Base-by-base conservation (phyloP, 2,888 invertebrate species). In the Colostygia pectinataria region DNA sequence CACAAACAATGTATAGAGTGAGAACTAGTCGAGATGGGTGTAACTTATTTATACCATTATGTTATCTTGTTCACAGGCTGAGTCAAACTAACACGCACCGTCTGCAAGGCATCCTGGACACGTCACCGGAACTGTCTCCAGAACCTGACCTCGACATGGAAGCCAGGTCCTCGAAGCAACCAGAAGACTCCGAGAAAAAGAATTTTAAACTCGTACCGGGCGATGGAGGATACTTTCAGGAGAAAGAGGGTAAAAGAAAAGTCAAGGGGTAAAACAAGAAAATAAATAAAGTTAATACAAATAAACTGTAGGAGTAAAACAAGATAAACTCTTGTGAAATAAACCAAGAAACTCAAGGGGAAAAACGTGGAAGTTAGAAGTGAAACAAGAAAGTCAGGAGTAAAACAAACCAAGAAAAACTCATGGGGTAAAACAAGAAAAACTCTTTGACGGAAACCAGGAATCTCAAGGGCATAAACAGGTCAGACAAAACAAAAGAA, bases 61-160 rank as follows among this genome's bases (percentile, higher is more conserved):
- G 1, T 2, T 31, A 14, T 31, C 20, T 10, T 43, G 7, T 53
- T 29, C 12, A 18, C 66, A 89, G 88, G 50, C 63, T 88, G 8
- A 88, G 88, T 38, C 88, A 88, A 65, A 80, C 76, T 2, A 87
- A 85, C 66, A 76, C 81, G 0, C 82, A 83, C 18, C 80, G 86
- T 6, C 76, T 89, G 0, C 89, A 89, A 68, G 89, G 88, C 12
- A 87, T 87, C 36, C 65, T 85, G n/a, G 56, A 54, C 36, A 47
- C 39, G 2, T 44, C 48, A 0, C 53, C 48, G 6, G 53, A 53
- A 0, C 68, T 28, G 23, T 46, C 51, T 28, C 41, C 37, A 68
- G 34, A 67, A 10, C 58, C 55, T 14, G 68, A 18, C 18, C 2
- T 18, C 18, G n/a, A n/a, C n/a, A n/a, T n/a, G 4, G 18, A 67